A percentile compares a stretch with the other conserved stretches of the same genome.
These are phyloP conservation scores for Argyrosomus japonicus DNA, from an alignment of 2,113 vertebrate species.

Conservation along the genomic window DNA sequence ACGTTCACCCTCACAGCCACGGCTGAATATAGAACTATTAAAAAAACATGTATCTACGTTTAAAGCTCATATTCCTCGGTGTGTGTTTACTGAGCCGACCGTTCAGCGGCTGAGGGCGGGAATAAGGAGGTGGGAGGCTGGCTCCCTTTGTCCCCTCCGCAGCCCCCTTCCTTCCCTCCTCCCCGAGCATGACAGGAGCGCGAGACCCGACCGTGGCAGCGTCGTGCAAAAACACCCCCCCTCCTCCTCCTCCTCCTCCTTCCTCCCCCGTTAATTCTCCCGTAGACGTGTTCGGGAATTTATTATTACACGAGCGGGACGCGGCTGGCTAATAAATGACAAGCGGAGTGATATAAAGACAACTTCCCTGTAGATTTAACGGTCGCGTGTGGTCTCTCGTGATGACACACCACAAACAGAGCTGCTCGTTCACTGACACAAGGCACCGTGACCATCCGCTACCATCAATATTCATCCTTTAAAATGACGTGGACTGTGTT, in stretches of 20 bases:
- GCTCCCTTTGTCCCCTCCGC: constrained; percentile 75
- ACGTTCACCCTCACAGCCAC: not conserved
- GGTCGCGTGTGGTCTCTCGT: not conserved
- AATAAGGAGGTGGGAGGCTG: constrained; percentile 49
- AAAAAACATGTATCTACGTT: not conserved
- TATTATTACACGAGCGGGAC: not conserved
- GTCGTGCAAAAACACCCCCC: constrained; percentile 17
- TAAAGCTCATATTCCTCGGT: not conserved
- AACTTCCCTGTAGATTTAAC: constrained; percentile 31
- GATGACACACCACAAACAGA: not conserved
- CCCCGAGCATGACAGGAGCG: constrained; percentile 47
- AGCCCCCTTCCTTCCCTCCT: constrained; percentile 52
- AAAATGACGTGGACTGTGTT: not conserved
- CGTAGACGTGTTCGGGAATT: too few species aligned
- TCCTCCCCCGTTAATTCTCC: not conserved
- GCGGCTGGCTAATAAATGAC: not conserved
- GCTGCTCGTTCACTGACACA: not conserved
- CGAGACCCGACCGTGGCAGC: constrained; percentile 8
- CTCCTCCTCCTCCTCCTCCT: too few species aligned
- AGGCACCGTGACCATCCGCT: not conserved
- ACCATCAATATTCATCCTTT: not conserved
- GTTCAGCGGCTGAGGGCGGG: constrained; percentile 61
- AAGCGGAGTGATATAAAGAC: not conserved
- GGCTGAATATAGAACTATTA: not conserved
- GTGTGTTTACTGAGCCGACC: constrained; percentile 27